Conservation (phyloP, 2,888 invertebrate genomes). For the Odontocerum albicorne region DNA sequence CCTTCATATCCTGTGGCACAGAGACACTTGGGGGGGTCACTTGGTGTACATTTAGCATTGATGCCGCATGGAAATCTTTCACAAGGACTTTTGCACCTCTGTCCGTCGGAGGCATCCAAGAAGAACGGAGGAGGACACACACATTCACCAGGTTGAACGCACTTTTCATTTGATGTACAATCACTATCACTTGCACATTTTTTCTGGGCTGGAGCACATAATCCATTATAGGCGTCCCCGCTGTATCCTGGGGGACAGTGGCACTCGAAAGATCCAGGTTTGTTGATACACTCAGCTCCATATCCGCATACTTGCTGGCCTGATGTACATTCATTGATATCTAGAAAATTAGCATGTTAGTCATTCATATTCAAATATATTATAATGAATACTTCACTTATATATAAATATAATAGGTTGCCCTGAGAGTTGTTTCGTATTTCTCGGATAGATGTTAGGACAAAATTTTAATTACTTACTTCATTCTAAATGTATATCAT, state of each 20-base stretch:
- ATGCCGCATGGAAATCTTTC: slow-evolving; percentile 88
- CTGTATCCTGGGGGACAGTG: slow-evolving; percentile 79
- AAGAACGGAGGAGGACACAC: slow-evolving; percentile 90
- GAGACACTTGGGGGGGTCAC: slow-evolving; percentile 86
- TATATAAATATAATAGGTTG: not conserved
- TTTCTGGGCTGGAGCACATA: slow-evolving; percentile 81
- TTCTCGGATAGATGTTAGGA: too few relatives aligned
- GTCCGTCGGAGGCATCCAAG: slow-evolving; percentile 77
- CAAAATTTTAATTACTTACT: too few relatives aligned
- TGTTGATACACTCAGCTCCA: slow-evolving; percentile 84
- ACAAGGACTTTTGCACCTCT: slow-evolving; percentile 90
- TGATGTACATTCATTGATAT: slow-evolving; percentile 82
- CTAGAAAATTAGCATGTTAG: slow-evolving; percentile 43
- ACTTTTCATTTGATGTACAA: slow-evolving; percentile 85
- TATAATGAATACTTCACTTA: not conserved
- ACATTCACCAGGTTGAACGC: slow-evolving; percentile 89
- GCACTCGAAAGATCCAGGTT: slow-evolving; percentile 76
- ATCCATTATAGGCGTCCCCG: slow-evolving; percentile 79
- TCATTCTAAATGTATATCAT: too few relatives aligned
- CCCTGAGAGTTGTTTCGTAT: too few relatives aligned
- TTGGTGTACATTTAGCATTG: slow-evolving; percentile 86
- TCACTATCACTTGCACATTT: slow-evolving; percentile 81
- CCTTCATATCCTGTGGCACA: slow-evolving; percentile 87
- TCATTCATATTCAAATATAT: not conserved
- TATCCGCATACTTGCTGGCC: slow-evolving; percentile 78